These are phyloP conservation scores for Cordilura impudica DNA, from an alignment of 2,888 invertebrate species.

Conservation along the genomic window DNA sequence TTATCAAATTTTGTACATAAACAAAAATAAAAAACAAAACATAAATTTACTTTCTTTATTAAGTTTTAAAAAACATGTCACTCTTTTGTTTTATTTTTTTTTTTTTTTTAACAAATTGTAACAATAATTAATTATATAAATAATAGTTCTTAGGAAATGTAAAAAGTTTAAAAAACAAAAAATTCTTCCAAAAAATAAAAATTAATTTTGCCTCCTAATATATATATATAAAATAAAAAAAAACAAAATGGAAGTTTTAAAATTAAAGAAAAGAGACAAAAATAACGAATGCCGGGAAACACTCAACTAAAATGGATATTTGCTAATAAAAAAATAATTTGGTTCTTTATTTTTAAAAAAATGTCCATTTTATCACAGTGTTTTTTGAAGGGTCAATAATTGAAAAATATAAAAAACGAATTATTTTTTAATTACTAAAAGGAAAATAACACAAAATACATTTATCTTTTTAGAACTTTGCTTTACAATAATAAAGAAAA, in stretches of 20 bases:
- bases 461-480: conserved; percentile 37
- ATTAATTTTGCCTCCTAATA: conserved; percentile 39
- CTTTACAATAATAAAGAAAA: conserved; percentile 27
- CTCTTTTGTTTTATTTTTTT: background rate
- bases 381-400: background rate
- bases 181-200: conserved; percentile 51
- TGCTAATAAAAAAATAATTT: background rate
- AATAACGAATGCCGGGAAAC: conserved; percentile 4
- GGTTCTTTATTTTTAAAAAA: conserved; percentile 9
- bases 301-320: conserved; percentile 24
- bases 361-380: conserved; percentile 25
- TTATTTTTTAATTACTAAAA: conserved; percentile 30
- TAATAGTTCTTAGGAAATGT: conserved; percentile 55
- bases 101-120: conserved; percentile 41
- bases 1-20: conserved; percentile 19
- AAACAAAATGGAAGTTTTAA: conserved; percentile 26
- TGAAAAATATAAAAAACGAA: conserved; percentile 9
- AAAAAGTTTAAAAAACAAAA: conserved; percentile 47
- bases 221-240: background rate
- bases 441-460: background rate
- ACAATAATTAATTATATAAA: conserved; percentile 56
- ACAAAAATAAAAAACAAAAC: background rate
- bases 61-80: conserved; percentile 15
- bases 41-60: background rate
- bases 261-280: background rate